phyloP scores from a whole-genome alignment of 2,797 vertebrate species.

The Tokudaia muenninki region DNA sequence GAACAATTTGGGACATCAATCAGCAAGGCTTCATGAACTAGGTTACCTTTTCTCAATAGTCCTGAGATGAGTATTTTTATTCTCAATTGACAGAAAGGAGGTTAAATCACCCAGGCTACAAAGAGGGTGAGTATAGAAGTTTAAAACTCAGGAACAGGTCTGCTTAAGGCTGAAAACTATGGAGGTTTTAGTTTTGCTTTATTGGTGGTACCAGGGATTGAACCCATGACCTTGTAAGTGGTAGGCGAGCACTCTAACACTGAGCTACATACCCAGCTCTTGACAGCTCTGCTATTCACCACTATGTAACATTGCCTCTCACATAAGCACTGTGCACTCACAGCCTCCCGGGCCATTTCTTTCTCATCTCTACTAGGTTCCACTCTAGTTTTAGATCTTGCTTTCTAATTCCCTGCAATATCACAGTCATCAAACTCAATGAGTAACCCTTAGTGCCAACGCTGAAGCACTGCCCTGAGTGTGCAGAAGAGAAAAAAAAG shows the following conservation, averaged over 20 bases:
- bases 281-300: not conserved
- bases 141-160: not conserved
- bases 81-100: not conserved
- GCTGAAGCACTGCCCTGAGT: conserved; percentile 20
- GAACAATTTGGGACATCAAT: not conserved
- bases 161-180: not conserved
- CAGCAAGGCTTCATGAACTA: not conserved
- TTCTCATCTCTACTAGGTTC: not conserved
- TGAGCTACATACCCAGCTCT: not conserved
- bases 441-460: not conserved
- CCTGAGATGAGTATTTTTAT: not conserved
- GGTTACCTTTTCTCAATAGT: not conserved
- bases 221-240: not conserved
- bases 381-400: not conserved
- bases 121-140: not conserved
- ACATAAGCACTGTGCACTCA: not conserved
- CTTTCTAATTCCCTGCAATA: not conserved
- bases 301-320: not conserved
- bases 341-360: not conserved
- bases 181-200: not conserved
- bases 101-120: not conserved
- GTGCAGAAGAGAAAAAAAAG: conserved; percentile 1
- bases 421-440: not conserved
- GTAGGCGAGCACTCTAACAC: too few relatives aligned
- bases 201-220: not conserved